A percentile compares a stretch with the other conserved stretches of the same genome.
Conservation (phyloP, 2,113 vertebrate genomes). For the Hirundichthys speculiger region DNA sequence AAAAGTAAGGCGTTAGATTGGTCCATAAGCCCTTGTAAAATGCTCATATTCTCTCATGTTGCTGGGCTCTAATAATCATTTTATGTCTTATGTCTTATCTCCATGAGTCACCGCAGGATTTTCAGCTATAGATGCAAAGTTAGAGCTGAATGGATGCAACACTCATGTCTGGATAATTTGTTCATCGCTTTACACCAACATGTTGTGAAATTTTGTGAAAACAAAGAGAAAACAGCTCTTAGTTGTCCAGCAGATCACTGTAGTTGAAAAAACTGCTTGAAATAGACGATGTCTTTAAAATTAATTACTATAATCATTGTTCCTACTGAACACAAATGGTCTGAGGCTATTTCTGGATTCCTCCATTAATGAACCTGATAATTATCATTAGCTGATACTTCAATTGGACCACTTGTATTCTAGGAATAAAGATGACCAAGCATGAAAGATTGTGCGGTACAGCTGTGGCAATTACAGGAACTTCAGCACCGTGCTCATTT, state of each 20-base stretch:
- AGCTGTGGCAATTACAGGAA: slow-evolving; percentile 24
- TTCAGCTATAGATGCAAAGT: neutral
- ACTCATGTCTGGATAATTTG: neutral
- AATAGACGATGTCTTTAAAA: neutral
- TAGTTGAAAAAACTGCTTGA: slow-evolving; percentile 26
- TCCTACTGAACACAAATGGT: slow-evolving; percentile 36
- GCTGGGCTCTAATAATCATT: slow-evolving; percentile 26
- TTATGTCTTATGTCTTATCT: slow-evolving; percentile 51
- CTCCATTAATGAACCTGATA: neutral
- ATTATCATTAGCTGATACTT: neutral
- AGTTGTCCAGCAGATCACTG: neutral
- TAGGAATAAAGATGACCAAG: slow-evolving; percentile 47
- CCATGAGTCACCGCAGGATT: slow-evolving; percentile 10
- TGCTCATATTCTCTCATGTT: neutral
- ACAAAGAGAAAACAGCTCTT: slow-evolving; percentile 58
- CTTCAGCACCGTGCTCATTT: neutral
- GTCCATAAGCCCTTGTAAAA: too few species aligned
- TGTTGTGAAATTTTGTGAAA: slow-evolving; percentile 34
- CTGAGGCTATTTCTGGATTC: slow-evolving; percentile 7
- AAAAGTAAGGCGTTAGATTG: slow-evolving; percentile 4
- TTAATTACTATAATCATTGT: slow-evolving; percentile 31
- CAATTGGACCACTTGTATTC: slow-evolving; percentile 23
- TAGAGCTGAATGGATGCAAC: neutral
- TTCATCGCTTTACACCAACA: neutral
- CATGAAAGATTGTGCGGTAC: slow-evolving; percentile 47